These are phyloP conservation scores for Psittacula derbiana DNA, from an alignment of 2,797 vertebrate genomes.

Conservation along the genomic window DNA sequence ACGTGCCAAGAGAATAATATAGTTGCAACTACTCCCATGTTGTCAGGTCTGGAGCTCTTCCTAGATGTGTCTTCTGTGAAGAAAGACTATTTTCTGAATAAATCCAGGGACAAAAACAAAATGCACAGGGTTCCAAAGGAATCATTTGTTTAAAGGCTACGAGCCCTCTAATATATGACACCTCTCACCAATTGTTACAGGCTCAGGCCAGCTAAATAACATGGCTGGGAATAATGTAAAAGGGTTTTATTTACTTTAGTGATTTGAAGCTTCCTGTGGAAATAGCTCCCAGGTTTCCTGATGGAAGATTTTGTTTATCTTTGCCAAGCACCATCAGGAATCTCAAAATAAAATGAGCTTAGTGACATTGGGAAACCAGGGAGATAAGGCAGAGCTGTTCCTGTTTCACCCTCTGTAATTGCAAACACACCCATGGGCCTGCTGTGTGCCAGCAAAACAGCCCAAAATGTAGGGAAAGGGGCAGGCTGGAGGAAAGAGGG, in stretches of 20 bases:
- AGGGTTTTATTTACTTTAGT: slow-evolving; percentile 96
- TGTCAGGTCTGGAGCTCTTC: slow-evolving; percentile 35
- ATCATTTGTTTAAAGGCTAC: slow-evolving; percentile 6
- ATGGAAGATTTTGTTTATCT: slow-evolving; percentile 99
- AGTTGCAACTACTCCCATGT: slow-evolving; percentile 10
- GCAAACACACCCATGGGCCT: slow-evolving; percentile 78
- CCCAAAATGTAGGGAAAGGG: slow-evolving; percentile 64
- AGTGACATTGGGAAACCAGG: slow-evolving; percentile 83
- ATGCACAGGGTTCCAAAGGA: neutral
- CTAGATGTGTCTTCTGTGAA: slow-evolving; percentile 14
- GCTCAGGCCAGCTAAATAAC: slow-evolving; percentile 70
- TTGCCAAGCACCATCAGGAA: slow-evolving; percentile 96
- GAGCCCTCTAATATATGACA: slow-evolving; percentile 57
- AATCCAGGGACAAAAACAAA: neutral
- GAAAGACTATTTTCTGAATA: neutral
- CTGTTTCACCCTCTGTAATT: slow-evolving; percentile 86
- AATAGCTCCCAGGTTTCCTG: slow-evolving; percentile 98
- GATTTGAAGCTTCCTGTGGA: slow-evolving; percentile 99
- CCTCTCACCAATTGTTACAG: slow-evolving; percentile 75
- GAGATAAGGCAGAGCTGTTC: slow-evolving; percentile 93
- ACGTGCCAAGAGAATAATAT: slow-evolving; percentile 24
- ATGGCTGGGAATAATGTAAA: slow-evolving; percentile 76
- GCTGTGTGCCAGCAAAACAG: slow-evolving; percentile 78
- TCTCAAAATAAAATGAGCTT: slow-evolving; percentile 96
- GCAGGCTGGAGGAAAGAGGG: neutral